A percentile compares a stretch with the other conserved stretches of the same genome.
phyloP scores from a whole-genome alignment of 2,797 vertebrate species.

The Brachymystax lenok region DNA sequence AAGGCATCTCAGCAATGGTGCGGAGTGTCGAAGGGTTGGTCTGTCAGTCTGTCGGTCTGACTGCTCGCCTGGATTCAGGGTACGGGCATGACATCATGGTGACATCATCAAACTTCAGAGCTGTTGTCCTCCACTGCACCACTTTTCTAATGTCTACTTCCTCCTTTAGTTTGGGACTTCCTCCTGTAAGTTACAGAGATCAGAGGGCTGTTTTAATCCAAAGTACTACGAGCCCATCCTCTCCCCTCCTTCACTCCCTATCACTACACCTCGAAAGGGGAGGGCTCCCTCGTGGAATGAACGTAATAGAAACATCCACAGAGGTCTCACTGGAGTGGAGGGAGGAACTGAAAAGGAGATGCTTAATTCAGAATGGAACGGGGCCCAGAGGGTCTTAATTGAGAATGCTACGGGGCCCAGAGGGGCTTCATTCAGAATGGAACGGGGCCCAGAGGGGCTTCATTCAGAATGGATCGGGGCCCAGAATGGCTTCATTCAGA shows the following conservation, averaged over 20 bases:
- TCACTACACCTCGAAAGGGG: not conserved
- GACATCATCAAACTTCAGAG: not conserved
- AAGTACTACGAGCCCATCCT: not conserved
- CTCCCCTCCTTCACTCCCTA: not conserved
- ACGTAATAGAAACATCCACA: not conserved
- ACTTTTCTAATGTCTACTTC: not conserved
- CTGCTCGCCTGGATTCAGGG: constrained; percentile 32
- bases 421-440: not conserved
- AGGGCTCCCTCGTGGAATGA: not conserved
- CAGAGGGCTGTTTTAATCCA: not conserved
- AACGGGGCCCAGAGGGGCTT: not conserved
- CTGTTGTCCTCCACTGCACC: constrained; percentile 1
- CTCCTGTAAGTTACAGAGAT: not conserved
- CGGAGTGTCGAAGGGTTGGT: constrained; percentile 47
- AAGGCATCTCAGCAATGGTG: constrained; percentile 69
- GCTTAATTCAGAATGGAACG: not conserved
- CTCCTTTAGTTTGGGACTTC: not conserved
- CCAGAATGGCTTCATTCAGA: too few relatives aligned
- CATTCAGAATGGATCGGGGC: not conserved
- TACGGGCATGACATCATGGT: constrained; percentile 33
- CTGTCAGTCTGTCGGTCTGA: constrained; percentile 40
- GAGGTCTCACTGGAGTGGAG: not conserved
- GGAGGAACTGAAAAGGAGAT: not conserved
- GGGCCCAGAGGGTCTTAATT: not conserved
- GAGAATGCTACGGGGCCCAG: not conserved